These are phyloP conservation scores for Endotricha flammealis DNA, from an alignment of 2,888 invertebrate species.

Conservation along the genomic window DNA sequence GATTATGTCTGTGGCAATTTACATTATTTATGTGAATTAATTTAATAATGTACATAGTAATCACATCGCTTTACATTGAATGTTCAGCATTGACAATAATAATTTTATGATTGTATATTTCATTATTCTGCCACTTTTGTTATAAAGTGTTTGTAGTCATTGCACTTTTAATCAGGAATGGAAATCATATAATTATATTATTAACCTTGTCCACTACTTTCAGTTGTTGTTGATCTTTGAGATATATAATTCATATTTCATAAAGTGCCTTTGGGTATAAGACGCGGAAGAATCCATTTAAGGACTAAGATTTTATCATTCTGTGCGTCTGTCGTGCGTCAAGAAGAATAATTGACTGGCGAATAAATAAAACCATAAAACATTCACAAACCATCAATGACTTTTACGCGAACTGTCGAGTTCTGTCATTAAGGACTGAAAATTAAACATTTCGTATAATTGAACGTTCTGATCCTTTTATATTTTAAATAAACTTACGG, in stretches of 20 bases:
- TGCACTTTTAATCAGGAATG: no score
- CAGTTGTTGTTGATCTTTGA: neutral
- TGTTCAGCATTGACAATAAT: no score
- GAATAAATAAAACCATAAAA: slow-evolving; percentile 8
- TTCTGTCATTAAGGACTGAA: slow-evolving; percentile 12
- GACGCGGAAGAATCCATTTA: slow-evolving; percentile 24
- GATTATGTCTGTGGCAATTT: slow-evolving; percentile 11
- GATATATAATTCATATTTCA: slow-evolving; percentile 3
- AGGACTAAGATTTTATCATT: slow-evolving; percentile 23
- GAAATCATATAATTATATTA: no score
- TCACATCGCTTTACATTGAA: no score
- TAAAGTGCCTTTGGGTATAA: slow-evolving; percentile 6
- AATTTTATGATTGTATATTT: no score
- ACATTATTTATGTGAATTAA: neutral
- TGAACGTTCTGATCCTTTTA: slow-evolving; percentile 17
- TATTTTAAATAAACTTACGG: slow-evolving; percentile 17
- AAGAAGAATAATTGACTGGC: slow-evolving; percentile 4
- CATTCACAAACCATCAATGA: slow-evolving; percentile 9
- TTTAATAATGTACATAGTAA: neutral
- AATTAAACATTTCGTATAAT: slow-evolving; percentile 22
- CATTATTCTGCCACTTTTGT: no score
- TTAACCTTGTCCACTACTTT: neutral
- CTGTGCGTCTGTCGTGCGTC: slow-evolving; percentile 7
- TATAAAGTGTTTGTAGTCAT: no score
- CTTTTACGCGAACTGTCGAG: slow-evolving; percentile 14